These are phyloP conservation scores for Necrosyrtes monachus DNA, from an alignment of 2,797 vertebrate species.

Conservation along the genomic window DNA sequence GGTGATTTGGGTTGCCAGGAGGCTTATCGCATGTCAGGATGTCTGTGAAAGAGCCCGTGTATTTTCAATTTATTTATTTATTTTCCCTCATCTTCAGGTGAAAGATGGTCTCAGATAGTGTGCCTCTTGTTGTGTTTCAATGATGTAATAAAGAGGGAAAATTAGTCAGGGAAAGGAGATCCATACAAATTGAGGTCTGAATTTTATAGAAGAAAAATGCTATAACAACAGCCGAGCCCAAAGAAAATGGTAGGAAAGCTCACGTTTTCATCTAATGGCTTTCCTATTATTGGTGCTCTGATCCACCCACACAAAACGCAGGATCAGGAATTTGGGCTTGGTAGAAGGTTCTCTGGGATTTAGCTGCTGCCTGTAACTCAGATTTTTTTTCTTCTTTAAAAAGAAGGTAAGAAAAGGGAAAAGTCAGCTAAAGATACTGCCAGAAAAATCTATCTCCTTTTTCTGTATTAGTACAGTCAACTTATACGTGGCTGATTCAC, in stretches of 20 bases:
- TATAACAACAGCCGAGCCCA: background rate
- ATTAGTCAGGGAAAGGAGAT: background rate
- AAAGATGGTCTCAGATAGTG: background rate
- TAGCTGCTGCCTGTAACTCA: background rate
- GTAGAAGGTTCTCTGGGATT: background rate
- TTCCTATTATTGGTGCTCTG: background rate
- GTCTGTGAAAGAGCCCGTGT: background rate
- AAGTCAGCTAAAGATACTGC: background rate
- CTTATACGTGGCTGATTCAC: background rate
- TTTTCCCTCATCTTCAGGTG: background rate
- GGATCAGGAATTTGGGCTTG: background rate
- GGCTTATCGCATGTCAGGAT: rapidly evolving
- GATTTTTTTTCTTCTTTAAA: background rate
- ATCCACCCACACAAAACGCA: background rate
- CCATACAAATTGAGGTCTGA: background rate
- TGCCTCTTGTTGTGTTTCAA: background rate
- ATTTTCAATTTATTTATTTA: background rate
- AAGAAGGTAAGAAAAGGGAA: background rate
- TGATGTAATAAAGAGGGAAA: background rate
- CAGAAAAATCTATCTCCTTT: background rate
- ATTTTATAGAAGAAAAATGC: background rate
- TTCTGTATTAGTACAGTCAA: background rate
- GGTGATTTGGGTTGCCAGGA: background rate
- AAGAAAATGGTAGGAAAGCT: background rate
- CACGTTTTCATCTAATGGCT: background rate